Evolutionary conservation across 2,888 invertebrate species (phyloP).

Genomic region (Drosophila tanythrix): DNA sequence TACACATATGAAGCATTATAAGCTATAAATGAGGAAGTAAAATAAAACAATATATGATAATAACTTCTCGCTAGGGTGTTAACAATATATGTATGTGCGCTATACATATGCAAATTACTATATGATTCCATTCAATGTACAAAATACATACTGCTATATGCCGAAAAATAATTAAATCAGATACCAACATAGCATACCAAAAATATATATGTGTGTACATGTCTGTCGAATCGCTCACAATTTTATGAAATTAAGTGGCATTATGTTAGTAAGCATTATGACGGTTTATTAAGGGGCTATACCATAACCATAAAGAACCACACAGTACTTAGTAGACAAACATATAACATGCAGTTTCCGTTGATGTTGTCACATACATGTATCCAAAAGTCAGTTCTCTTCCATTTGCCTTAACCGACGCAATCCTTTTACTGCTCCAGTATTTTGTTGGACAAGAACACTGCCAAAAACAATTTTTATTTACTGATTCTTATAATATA

Average conservation of each 20-base stretch:
- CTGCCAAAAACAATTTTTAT: constrained; percentile 39
- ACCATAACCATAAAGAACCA: background rate
- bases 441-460: constrained; percentile 25
- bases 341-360: background rate
- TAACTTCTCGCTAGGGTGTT: constrained; percentile 43
- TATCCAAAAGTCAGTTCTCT: constrained; percentile 6
- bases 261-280: constrained; percentile 7
- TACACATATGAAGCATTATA: constrained; percentile 23
- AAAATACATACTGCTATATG: constrained; percentile 54
- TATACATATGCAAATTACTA: constrained; percentile 21
- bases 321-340: constrained; percentile 4
- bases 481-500: background rate
- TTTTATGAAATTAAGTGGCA: constrained; percentile 14
- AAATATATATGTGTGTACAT: constrained; percentile 13
- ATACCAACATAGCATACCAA: constrained; percentile 15
- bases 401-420: constrained; percentile 19
- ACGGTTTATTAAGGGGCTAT: background rate
- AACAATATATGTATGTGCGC: constrained; percentile 32
- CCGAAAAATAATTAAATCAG: constrained; percentile 25
- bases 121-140: constrained; percentile 73
- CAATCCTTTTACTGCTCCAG: background rate
- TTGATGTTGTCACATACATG: constrained; percentile 9
- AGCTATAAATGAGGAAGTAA: constrained; percentile 16
- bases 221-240: constrained; percentile 10
- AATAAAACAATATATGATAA: constrained; percentile 21